phyloP scores from a whole-genome alignment of 2,888 invertebrate species.

The Dicyrtomina minuta region DNA sequence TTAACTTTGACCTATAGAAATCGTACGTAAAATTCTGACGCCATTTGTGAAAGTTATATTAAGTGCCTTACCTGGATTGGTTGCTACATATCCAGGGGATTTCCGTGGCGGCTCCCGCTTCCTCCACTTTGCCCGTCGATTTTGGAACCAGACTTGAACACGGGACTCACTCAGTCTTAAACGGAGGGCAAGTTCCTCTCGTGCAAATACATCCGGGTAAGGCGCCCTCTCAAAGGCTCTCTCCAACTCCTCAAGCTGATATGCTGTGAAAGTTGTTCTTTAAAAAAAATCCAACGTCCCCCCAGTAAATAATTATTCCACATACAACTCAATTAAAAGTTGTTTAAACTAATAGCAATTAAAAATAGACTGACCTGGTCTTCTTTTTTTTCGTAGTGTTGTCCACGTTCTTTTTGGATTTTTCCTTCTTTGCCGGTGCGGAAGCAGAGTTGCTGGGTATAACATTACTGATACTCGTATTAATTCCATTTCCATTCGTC shows the following conservation, averaged over 20 bases:
- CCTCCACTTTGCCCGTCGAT: slow-evolving; percentile 88
- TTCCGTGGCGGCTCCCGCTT: slow-evolving; percentile 91
- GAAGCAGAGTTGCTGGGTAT: slow-evolving; percentile 29
- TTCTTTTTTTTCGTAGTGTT: slow-evolving; percentile 89
- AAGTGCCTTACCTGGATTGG: slow-evolving; percentile 53
- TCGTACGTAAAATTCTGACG: too few relatives aligned
- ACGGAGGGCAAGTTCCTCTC: slow-evolving; percentile 89
- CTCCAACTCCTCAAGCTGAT: slow-evolving; percentile 89
- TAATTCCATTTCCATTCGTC: slow-evolving; percentile 28
- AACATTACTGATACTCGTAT: slow-evolving; percentile 24
- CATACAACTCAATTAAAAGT: too few relatives aligned
- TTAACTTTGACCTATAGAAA: too few relatives aligned
- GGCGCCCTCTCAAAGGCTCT: slow-evolving; percentile 92
- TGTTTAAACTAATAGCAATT: too few relatives aligned
- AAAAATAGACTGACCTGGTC: slow-evolving; percentile 72
- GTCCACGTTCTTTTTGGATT: slow-evolving; percentile 77
- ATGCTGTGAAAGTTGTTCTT: slow-evolving; percentile 96
- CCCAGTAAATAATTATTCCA: background rate
- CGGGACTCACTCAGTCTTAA: slow-evolving; percentile 79
- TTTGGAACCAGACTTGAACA: slow-evolving; percentile 80
- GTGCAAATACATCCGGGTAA: slow-evolving; percentile 92
- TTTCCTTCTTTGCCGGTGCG: slow-evolving; percentile 52
- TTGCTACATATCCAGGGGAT: slow-evolving; percentile 59
- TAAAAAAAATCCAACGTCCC: too few relatives aligned
- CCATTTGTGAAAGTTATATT: too few relatives aligned